A percentile compares a stretch with the other conserved stretches of the same genome.
Evolutionary conservation across 2,888 invertebrate species (phyloP).

Genomic region (Drosophila kanekoi): DNA sequence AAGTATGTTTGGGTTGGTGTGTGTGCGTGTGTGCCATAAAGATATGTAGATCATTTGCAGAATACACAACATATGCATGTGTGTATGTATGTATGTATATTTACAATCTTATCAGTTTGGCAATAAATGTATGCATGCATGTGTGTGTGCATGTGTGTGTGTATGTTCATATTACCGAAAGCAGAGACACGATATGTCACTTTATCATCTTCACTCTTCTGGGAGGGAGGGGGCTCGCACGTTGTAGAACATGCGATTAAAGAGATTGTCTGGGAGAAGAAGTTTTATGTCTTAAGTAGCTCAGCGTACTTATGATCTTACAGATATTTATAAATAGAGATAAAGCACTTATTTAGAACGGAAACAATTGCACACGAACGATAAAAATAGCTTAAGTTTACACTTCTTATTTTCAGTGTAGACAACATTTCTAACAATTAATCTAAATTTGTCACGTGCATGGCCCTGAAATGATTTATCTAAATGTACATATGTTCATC

Average conservation of each 20-base stretch:
- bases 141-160: background rate
- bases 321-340: background rate
- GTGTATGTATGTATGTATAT: background rate
- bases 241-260: constrained; percentile 25
- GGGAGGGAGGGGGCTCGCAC: background rate
- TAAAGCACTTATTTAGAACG: constrained; percentile 8
- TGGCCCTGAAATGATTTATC: no score
- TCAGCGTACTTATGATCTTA: constrained; percentile 7
- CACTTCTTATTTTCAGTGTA: no score
- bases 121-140: no score
- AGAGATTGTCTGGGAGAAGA: constrained; percentile 12
- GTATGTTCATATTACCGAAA: background rate
- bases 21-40: background rate
- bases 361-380: constrained; percentile 1
- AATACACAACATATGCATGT: background rate
- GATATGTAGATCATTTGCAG: constrained; percentile 3
- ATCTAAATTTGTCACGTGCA: no score
- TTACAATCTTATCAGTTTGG: no score
- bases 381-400: no score
- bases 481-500: background rate
- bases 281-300: constrained; percentile 8
- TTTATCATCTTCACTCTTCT: constrained; percentile 19
- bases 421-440: no score
- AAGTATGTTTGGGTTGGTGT: background rate
- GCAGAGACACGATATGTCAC: constrained; percentile 8